phyloP scores from a whole-genome alignment of 2,113 vertebrate species.

The Phyllostomus discolor region DNA sequence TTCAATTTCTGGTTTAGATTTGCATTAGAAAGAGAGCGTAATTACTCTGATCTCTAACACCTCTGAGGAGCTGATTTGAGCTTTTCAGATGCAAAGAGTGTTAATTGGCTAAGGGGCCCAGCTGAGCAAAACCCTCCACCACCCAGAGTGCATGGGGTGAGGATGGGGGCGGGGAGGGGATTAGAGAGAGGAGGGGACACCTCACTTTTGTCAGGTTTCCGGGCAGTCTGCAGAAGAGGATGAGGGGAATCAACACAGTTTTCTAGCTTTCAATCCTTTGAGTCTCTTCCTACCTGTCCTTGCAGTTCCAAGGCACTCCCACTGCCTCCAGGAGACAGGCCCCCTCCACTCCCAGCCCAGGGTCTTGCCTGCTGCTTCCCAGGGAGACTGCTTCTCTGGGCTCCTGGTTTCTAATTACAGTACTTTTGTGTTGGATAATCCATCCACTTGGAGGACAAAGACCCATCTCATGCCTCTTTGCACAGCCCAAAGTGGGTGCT shows the following conservation, averaged over 20 bases:
- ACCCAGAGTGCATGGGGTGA: background rate
- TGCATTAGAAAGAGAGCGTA: conserved; percentile 74
- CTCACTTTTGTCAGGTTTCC: background rate
- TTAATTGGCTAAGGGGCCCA: conserved; percentile 67
- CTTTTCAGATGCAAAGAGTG: conserved; percentile 76
- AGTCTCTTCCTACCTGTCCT: background rate
- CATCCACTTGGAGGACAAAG: background rate
- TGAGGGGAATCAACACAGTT: background rate
- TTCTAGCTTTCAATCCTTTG: background rate
- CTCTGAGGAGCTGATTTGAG: conserved; percentile 58
- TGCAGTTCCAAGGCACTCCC: background rate
- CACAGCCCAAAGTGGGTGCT: background rate
- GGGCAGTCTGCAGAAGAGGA: background rate
- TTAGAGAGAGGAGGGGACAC: background rate
- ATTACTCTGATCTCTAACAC: conserved; percentile 72
- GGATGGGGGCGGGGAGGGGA: background rate
- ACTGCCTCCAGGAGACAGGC: background rate
- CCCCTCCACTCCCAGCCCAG: background rate
- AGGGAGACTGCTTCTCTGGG: background rate
- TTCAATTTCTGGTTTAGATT: conserved; percentile 65
- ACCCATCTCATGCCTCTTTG: background rate
- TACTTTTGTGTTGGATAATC: background rate
- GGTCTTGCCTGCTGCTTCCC: background rate
- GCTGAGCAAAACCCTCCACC: conserved; percentile 52
- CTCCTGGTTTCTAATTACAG: background rate